These are phyloP conservation scores for Pangasius larnaudii DNA, from an alignment of 2,797 vertebrate genomes.

Conservation along the genomic window DNA sequence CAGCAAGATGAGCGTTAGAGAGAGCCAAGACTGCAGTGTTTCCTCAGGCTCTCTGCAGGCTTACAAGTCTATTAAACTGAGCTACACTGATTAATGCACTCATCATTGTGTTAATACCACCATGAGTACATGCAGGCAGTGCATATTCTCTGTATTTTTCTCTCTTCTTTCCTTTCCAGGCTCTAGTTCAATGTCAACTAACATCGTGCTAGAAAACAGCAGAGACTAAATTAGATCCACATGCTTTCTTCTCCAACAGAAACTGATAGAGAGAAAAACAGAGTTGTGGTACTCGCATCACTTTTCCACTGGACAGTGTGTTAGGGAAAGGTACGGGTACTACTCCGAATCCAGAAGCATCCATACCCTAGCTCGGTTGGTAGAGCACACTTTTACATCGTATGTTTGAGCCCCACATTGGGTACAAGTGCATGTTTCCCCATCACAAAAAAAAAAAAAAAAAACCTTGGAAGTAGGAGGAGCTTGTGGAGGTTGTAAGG, in stretches of 20 bases:
- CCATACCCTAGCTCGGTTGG: neutral
- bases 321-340: neutral
- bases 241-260: neutral
- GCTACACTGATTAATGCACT: constrained; percentile 38
- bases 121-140: neutral
- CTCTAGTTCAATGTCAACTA: neutral
- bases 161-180: neutral
- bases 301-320: neutral
- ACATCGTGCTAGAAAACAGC: neutral
- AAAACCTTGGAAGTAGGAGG: neutral
- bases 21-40: constrained; percentile 31
- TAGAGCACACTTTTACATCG: neutral
- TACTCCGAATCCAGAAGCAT: neutral
- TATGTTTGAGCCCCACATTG: neutral
- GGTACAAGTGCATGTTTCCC: neutral
- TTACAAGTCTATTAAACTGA: neutral
- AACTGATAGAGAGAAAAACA: neutral
- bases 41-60: constrained; percentile 44
- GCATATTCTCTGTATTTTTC: neutral
- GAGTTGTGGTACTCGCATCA: neutral
- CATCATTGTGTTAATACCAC: constrained; percentile 29
- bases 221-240: neutral
- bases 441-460: neutral
- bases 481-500: neutral
- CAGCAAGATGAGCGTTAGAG: neutral